These are phyloP conservation scores for Dasyurus viverrinus DNA, from an alignment of 2,113 vertebrate genomes.

Conservation along the genomic window DNA sequence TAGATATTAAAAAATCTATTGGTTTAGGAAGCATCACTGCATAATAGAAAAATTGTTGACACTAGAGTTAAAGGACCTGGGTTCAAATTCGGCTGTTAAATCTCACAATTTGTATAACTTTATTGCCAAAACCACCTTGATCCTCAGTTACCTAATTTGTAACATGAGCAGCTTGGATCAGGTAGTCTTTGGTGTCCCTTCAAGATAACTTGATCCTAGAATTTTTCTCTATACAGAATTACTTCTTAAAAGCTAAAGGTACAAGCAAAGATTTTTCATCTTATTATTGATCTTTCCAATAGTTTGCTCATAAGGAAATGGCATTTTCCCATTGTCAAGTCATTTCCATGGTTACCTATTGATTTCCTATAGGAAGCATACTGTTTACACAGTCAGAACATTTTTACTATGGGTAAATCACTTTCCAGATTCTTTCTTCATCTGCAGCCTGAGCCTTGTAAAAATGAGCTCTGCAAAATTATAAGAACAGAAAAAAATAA, in stretches of 20 bases:
- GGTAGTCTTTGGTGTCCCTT: neutral
- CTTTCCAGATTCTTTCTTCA: constrained; percentile 64
- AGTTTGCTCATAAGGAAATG: constrained; percentile 54
- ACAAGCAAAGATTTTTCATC: constrained; percentile 11
- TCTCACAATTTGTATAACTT: neutral
- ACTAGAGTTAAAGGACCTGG: neutral
- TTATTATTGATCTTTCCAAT: constrained; percentile 46
- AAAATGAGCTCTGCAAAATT: constrained; percentile 78
- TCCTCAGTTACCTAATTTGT: neutral
- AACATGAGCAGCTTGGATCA: neutral
- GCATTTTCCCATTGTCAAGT: neutral
- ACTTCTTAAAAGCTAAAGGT: constrained; percentile 26
- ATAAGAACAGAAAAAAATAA: constrained; percentile 82
- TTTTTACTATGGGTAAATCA: constrained; percentile 70
- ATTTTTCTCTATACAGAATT: neutral
- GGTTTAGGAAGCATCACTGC: neutral
- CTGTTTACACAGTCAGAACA: constrained; percentile 42
- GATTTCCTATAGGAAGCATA: constrained; percentile 34
- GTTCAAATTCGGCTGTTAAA: neutral
- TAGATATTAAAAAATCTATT: neutral
- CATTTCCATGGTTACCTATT: constrained; percentile 65
- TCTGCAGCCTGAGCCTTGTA: constrained; percentile 71
- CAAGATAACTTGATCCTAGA: neutral
- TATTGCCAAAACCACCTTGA: neutral
- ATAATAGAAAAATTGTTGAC: neutral